Evolutionary conservation across 2,888 invertebrate species (phyloP), one percentile per base, ranked within the genome.

Genomic region (Branchellion lobata): DNA sequence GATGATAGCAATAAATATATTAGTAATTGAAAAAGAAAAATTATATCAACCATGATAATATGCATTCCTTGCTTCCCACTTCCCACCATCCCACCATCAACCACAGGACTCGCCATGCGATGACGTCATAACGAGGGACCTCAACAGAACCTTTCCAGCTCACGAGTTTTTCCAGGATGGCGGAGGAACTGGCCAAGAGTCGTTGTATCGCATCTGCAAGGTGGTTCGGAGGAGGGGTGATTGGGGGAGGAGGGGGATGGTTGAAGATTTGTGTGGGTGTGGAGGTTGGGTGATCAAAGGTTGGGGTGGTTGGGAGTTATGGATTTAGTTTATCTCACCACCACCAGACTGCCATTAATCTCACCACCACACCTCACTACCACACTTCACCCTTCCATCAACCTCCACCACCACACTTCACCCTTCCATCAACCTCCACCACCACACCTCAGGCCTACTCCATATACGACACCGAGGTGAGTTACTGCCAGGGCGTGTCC

Each of bases 401-500:
- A 11, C 27, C 14, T 71, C 3, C 5, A 71, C 27, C 5, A 71
- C 5, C 27, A 71, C 31, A 8, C 31, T 29, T 71, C n/a, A n/a
- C n/a, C n/a, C n/a, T n/a, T n/a, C n/a, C n/a, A n/a, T n/a, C n/a
- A n/a, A n/a, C n/a, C n/a, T n/a, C n/a, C n/a, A n/a, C n/a, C n/a
- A n/a, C n/a, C n/a, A n/a, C n/a, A n/a, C n/a, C n/a, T n/a, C 83
- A 96, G 87, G 98, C 97, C 0, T 99, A 99, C 89, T 96, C 98
- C 1, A 93, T 97, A 11, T 94, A 96, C 87, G 99, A 99, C 87
- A 92, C 92, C 81, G 99, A 99, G 89, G 95, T 99, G 82, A 96
- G 96, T 79, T 99, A 99, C 89, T 99, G 98, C 87, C 99, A 99
- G 89, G 99, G 99, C 5, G 91, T 98, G 81, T 98, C 97, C 88